phyloP scores from a whole-genome alignment of 35 echinoderm and acorn worm species.

The Ophiothrix spiculata region DNA sequence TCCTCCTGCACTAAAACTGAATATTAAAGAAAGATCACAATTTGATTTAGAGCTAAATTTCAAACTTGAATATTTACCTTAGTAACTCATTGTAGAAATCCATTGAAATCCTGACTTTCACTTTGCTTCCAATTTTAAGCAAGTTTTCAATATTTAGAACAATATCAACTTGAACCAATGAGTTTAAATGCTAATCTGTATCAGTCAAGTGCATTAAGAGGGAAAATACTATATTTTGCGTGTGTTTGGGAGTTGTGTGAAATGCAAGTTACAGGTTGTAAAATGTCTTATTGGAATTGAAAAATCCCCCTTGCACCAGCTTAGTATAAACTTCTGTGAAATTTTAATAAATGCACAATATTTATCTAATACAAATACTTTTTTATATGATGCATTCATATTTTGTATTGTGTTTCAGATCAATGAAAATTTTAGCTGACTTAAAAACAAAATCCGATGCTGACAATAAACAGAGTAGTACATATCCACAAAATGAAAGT shows the following conservation, averaged over 20 bases:
- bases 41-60: no score
- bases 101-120: not conserved
- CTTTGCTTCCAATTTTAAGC: not conserved
- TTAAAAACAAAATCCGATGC: slow-evolving; percentile 8
- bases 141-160: no score
- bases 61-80: no score
- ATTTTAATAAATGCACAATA: not conserved
- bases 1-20: no score
- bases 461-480: slow-evolving; percentile 4
- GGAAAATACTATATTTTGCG: not conserved
- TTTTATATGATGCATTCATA: not conserved
- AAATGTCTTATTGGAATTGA: not conserved
- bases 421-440: slow-evolving; percentile 46
- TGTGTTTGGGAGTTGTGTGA: not conserved
- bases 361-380: not conserved
- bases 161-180: no score
- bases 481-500: not conserved
- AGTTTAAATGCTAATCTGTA: no score
- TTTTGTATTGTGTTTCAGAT: slow-evolving; percentile 4
- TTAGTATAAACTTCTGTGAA: not conserved
- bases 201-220: no score
- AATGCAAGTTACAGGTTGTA: not conserved
- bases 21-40: no score
- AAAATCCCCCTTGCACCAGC: not conserved
- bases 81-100: no score